Percentiles rank a stretch among this genome's conserved stretches.
These are phyloP conservation scores for Acleris sparsana DNA, from an alignment of 2,888 invertebrate genomes.

Conservation along the genomic window DNA sequence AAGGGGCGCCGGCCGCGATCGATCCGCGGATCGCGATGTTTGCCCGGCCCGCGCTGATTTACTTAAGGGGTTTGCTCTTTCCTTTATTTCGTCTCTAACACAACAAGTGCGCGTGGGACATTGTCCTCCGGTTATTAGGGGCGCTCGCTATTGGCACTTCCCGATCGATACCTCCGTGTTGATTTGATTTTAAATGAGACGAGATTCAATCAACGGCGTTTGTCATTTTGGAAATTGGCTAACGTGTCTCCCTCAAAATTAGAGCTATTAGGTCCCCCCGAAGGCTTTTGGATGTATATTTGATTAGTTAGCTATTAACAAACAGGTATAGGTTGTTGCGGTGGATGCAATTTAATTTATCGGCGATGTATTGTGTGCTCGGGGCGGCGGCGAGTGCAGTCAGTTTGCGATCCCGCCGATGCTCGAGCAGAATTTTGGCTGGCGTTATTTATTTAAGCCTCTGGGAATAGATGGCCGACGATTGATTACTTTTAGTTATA, in stretches of 20 bases:
- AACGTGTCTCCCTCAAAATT: slow-evolving; percentile 56
- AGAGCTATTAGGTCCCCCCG: slow-evolving; percentile 55
- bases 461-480: slow-evolving; percentile 53
- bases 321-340: slow-evolving; percentile 51
- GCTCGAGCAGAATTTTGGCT: slow-evolving; percentile 42
- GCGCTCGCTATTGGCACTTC: slow-evolving; percentile 15
- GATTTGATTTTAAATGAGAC: slow-evolving; percentile 33
- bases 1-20: slow-evolving; percentile 72
- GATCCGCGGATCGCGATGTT: slow-evolving; percentile 71
- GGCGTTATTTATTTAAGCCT: slow-evolving; percentile 56
- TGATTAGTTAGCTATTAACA: slow-evolving; percentile 73
- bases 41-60: slow-evolving; percentile 66
- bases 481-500: slow-evolving; percentile 51
- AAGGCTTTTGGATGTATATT: slow-evolving; percentile 51
- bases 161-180: slow-evolving; percentile 23
- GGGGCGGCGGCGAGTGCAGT: slow-evolving; percentile 33
- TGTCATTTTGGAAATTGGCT: slow-evolving; percentile 36
- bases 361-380: slow-evolving; percentile 51
- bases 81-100: slow-evolving; percentile 67
- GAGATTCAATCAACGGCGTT: slow-evolving; percentile 38
- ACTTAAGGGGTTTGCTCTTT: slow-evolving; percentile 76
- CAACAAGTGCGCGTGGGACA: slow-evolving; percentile 57
- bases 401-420: slow-evolving; percentile 27
- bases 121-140: slow-evolving; percentile 48
- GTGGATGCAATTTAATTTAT: slow-evolving; percentile 74